These are phyloP conservation scores for Chaenodraco wilsoni DNA, from an alignment of 2,797 vertebrate genomes.

Conservation along the genomic window DNA sequence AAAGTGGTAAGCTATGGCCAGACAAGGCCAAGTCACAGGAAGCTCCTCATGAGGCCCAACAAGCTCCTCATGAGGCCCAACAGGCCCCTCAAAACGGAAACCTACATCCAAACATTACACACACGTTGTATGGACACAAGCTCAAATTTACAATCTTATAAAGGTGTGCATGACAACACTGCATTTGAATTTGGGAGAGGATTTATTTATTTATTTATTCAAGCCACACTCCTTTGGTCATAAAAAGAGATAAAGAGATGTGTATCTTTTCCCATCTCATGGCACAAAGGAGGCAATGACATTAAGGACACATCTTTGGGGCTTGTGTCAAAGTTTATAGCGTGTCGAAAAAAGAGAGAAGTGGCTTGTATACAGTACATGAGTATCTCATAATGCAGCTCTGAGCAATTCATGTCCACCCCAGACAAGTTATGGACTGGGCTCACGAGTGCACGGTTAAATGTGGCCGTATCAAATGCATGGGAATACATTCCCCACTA, in stretches of 20 bases:
- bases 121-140: slow-evolving; percentile 4
- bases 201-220: slow-evolving; percentile 1
- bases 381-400: slow-evolving; percentile 71
- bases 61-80: slow-evolving; percentile 39
- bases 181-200: slow-evolving; percentile 3
- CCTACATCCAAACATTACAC: slow-evolving; percentile 25
- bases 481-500: slow-evolving; percentile 81
- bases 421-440: slow-evolving; percentile 74
- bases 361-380: slow-evolving; percentile 53
- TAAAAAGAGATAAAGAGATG: slow-evolving; percentile 36
- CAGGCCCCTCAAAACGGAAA: neutral
- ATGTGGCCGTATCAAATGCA: slow-evolving; percentile 80
- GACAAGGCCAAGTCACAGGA: slow-evolving; percentile 45
- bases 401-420: slow-evolving; percentile 74
- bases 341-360: slow-evolving; percentile 66
- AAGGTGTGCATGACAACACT: slow-evolving; percentile 16
- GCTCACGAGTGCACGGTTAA: slow-evolving; percentile 77
- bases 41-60: slow-evolving; percentile 34
- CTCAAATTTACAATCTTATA: slow-evolving; percentile 10
- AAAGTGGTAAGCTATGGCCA: slow-evolving; percentile 14
- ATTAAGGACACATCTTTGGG: slow-evolving; percentile 63
- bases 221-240: slow-evolving; percentile 22
- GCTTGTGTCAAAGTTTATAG: slow-evolving; percentile 74
- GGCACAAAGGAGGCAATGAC: slow-evolving; percentile 49
- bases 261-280: slow-evolving; percentile 42